phyloP scores from a whole-genome alignment of 2,888 invertebrate genomes.

The Hirtodrosophila duncani region DNA sequence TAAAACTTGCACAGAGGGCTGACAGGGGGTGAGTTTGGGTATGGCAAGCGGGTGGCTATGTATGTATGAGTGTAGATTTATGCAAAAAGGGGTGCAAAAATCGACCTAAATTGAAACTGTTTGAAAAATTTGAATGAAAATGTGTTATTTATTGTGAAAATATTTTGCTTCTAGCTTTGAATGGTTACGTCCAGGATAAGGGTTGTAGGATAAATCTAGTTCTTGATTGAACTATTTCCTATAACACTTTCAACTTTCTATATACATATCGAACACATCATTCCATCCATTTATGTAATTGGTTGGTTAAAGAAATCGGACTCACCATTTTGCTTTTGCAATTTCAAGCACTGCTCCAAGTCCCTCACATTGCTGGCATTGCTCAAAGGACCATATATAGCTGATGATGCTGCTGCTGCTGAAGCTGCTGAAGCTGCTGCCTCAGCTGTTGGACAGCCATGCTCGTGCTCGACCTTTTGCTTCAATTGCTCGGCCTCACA shows the following conservation, averaged over 20 bases:
- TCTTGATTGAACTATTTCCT: too few relatives aligned
- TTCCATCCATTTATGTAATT: too few relatives aligned
- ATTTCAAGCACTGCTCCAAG: slow-evolving; percentile 53
- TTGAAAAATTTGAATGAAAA: slow-evolving; percentile 14
- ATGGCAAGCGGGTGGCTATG: too few relatives aligned
- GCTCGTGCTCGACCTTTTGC: not conserved
- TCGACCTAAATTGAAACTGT: slow-evolving; percentile 19
- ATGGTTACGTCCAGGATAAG: too few relatives aligned
- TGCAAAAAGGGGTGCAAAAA: slow-evolving; percentile 28
- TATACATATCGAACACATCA: too few relatives aligned
- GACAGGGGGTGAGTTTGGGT: slow-evolving; percentile 7
- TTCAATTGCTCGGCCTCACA: slow-evolving; percentile 1
- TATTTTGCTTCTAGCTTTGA: too few relatives aligned
- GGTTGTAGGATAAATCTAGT: too few relatives aligned
- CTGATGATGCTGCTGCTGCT: slow-evolving; percentile 26
- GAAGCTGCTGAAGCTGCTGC: not conserved
- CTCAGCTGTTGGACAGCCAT: not conserved
- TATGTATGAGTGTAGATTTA: too few relatives aligned
- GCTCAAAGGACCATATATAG: slow-evolving; percentile 44
- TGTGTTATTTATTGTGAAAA: slow-evolving; percentile 39
- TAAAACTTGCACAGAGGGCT: slow-evolving; percentile 9
- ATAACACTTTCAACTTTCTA: too few relatives aligned
- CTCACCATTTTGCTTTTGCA: slow-evolving; percentile 52
- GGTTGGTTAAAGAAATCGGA: not conserved
- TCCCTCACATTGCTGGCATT: slow-evolving; percentile 51